Base-by-base conservation (phyloP, 1,140 invertebrate genomes). In the Nautilus pompilius region DNA sequence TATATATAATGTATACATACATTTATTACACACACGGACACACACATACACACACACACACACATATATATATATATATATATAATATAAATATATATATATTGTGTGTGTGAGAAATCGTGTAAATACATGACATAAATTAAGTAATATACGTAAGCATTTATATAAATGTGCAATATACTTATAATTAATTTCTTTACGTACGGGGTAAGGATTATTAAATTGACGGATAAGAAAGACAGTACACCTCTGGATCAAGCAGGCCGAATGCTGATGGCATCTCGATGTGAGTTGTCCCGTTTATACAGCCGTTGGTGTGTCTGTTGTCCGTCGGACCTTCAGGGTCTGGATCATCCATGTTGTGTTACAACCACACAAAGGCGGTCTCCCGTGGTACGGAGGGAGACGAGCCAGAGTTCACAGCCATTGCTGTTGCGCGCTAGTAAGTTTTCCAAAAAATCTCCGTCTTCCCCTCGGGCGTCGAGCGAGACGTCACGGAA, bases 241-340 rank as follows among this genome's bases (percentile, higher is more conserved):
- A 58, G 51, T 59, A 48, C 60, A 55, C 54, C 53, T 62, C 54
- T 45, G 51, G 46, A n/a, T 62, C 54, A 13, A 24, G n/a, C n/a
- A 61, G 46, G 10, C 60, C 60, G 33, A 53, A 61, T 5, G 60
- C 60, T 17, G 60, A 51, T 5, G 60, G 60, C 60, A 61, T 61
- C n/a, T 46, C n/a, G n/a, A n/a, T n/a, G n/a, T n/a, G n/a, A n/a
- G n/a, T n/a, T n/a, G n/a, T n/a, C n/a, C n/a, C n/a, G n/a, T n/a
- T n/a, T n/a, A n/a, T n/a, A n/a, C n/a, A n/a, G n/a, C n/a, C n/a
- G n/a, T n/a, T n/a, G n/a, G n/a, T n/a, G n/a, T n/a, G n/a, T n/a
- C n/a, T 46, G n/a, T 46, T 17, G n/a, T 46, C 45, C 17, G 45
- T 20, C 24, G 45, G 45, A 22, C 45, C n/a, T 17, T 20, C n/a